A percentile compares a stretch with the other conserved stretches of the same genome.
Conservation (phyloP, 2,113 vertebrate species). For the Dicrurus megarhynchus region DNA sequence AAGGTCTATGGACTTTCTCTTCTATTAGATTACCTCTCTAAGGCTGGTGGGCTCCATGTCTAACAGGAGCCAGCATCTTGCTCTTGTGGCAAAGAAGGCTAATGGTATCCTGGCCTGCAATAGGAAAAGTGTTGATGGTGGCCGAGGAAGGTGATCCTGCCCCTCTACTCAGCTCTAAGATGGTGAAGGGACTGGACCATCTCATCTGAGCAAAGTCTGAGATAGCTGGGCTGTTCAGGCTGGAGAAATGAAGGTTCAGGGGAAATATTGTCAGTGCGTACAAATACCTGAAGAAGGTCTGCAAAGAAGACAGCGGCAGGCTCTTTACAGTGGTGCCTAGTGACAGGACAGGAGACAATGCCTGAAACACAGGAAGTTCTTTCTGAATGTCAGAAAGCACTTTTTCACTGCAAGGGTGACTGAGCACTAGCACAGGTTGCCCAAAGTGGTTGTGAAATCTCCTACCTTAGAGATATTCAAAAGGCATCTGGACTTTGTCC, state of each 20-base stretch:
- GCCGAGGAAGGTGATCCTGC: not conserved
- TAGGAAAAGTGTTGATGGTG: not conserved
- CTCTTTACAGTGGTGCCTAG: not conserved
- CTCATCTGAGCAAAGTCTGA: not conserved
- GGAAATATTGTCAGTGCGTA: too few relatives aligned
- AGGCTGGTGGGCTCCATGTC: not conserved
- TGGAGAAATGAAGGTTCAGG: not conserved
- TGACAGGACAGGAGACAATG: not conserved
- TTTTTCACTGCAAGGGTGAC: not conserved
- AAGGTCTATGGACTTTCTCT: not conserved
- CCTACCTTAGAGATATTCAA: not conserved
- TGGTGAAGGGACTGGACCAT: not conserved
- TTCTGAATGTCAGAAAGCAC: not conserved
- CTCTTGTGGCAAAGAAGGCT: not conserved
- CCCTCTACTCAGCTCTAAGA: not conserved
- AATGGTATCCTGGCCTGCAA: not conserved
- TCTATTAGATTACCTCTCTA: not conserved
- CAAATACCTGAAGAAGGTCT: not conserved
- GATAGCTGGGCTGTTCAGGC: not conserved
- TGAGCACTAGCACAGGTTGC: not conserved
- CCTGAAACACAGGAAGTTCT: not conserved
- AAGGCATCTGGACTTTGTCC: not conserved
- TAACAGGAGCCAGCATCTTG: not conserved
- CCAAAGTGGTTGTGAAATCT: not conserved
- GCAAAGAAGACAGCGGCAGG: fast-evolving